Conservation (phyloP, 2,888 invertebrate genomes). For the Sympetrum striolatum region DNA sequence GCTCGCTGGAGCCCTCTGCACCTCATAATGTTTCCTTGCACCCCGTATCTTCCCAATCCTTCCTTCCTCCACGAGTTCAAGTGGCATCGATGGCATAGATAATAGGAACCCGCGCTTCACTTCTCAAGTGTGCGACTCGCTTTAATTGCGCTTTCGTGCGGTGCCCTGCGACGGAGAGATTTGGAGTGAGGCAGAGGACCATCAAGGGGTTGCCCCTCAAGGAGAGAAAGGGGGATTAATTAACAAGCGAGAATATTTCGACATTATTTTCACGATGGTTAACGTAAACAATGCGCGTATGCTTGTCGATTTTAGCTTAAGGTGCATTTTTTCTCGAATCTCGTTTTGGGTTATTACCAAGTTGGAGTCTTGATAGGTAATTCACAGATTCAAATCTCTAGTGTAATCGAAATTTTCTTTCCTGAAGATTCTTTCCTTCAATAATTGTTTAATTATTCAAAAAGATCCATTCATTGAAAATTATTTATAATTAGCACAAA, state of each 20-base stretch:
- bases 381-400: too few relatives aligned
- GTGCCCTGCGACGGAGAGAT: neutral
- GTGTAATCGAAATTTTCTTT: too few relatives aligned
- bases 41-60: neutral
- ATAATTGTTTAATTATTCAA: too few relatives aligned
- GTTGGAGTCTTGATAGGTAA: too few relatives aligned
- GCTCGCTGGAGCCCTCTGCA: neutral
- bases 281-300: too few relatives aligned
- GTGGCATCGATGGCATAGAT: slow-evolving; percentile 24
- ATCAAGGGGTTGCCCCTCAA: neutral
- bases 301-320: too few relatives aligned
- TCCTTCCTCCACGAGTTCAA: neutral
- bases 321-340: too few relatives aligned
- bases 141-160: slow-evolving; percentile 39
- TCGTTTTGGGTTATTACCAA: too few relatives aligned
- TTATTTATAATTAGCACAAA: too few relatives aligned
- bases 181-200: neutral
- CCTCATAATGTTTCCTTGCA: neutral
- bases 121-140: neutral
- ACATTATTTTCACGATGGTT: too few relatives aligned
- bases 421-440: too few relatives aligned
- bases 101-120: slow-evolving; percentile 23
- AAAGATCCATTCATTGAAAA: too few relatives aligned
- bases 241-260: neutral
- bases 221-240: neutral